A percentile compares a stretch with the other conserved stretches of the same genome.
Evolutionary conservation across 2,797 vertebrate genomes (phyloP).

Genomic region (Pipistrellus nathusii): DNA sequence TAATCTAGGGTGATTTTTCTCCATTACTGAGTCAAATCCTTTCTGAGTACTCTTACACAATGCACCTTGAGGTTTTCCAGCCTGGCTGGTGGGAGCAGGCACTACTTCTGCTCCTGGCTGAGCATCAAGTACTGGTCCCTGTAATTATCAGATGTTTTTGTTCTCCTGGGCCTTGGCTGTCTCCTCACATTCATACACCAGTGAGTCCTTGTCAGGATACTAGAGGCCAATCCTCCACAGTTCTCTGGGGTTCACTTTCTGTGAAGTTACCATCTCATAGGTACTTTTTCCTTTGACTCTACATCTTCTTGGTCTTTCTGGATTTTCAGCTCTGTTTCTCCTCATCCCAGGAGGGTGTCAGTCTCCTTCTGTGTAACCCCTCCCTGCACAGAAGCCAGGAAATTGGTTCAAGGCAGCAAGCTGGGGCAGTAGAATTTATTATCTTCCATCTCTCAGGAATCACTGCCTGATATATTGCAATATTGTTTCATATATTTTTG

Average conservation of each 20-base stretch:
- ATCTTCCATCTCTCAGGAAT: background rate
- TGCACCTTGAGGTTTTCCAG: background rate
- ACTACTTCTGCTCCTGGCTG: background rate
- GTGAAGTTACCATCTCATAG: background rate
- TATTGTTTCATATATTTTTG: background rate
- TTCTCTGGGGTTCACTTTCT: background rate
- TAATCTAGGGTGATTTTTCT: background rate
- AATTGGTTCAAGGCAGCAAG: background rate
- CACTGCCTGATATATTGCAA: background rate
- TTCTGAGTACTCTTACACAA: background rate
- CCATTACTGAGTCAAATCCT: background rate
- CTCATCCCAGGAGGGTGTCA: background rate
- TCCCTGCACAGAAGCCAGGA: background rate
- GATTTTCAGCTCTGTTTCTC: background rate
- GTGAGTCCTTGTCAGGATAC: background rate
- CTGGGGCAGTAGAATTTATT: background rate
- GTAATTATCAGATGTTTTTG: background rate
- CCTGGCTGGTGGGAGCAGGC: background rate
- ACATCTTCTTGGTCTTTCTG: background rate
- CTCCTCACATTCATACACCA: background rate
- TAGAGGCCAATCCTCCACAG: background rate
- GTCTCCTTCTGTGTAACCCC: background rate
- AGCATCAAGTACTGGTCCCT: background rate
- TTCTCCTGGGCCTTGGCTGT: background rate
- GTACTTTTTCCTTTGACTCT: background rate